Evolutionary conservation across 2,797 vertebrate species (phyloP), one percentile per base, ranked within the genome.

Genomic region (Scolopax rusticola): DNA sequence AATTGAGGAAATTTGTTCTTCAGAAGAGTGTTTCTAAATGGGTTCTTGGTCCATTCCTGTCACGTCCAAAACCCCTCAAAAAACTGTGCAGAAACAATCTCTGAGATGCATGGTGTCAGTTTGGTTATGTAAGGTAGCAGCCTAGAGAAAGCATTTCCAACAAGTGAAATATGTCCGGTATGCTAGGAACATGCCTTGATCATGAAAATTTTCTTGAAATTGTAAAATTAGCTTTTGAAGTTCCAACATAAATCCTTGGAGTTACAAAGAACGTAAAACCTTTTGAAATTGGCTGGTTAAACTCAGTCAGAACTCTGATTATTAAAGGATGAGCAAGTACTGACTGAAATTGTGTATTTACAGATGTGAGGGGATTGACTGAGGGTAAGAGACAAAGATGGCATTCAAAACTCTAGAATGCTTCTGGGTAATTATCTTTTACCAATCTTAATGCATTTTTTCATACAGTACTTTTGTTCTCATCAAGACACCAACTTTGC

Each of bases 401-500:
- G 24, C 43, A 82, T 94, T 95, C 57, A 85, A 76, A 84, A 41
- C n/a, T 68, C 90, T 89, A 68, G 53, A 88, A 90, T 92, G 21
- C 28, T 76, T 80, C 67, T 82, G 43, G 36, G 60, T 90, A 88
- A 91, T 60, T 75, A 28, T 77, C 45, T 95, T 96, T 92, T 84
- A 83, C 25, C n/a, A 59, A 24, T 75, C 51, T 36, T 59, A 84
- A 73, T 36, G 9, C 9, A 36, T 75, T 78, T 75, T 91, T 84
- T 76, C 57, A 91, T 90, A 81, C 15, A 81, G 43, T 70, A 57
- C 71, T 64, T 91, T 95, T 92, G 30, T 65, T 91, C 38, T 95
- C 70, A 95, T 87, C 87, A 97, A 90, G 61, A 40, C 36, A 53
- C 73, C 36, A 94, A 45, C 23, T 96, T 95, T 91, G 77, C 60